These are phyloP conservation scores for Pseudomyrmex cubaensis DNA, from an alignment of 1,140 invertebrate genomes.

Conservation along the genomic window DNA sequence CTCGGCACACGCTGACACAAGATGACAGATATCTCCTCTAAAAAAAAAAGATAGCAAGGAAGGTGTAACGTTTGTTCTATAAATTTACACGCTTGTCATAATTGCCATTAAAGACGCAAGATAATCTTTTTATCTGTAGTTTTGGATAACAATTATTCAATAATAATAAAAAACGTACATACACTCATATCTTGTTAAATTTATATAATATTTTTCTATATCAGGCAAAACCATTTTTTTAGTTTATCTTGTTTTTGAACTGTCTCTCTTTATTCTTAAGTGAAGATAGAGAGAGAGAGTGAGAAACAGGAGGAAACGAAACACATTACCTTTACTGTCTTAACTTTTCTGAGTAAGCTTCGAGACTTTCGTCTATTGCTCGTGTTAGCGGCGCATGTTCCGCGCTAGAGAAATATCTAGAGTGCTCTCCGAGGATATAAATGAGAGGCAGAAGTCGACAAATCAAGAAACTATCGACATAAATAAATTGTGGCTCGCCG, in stretches of 20 bases:
- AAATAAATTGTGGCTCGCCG: constrained; percentile 84
- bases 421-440: constrained; percentile 79
- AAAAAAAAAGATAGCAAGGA: not conserved
- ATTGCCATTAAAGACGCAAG: no score
- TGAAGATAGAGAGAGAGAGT: not conserved
- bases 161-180: no score
- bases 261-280: not conserved
- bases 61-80: no score
- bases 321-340: constrained; percentile 29
- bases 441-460: constrained; percentile 84
- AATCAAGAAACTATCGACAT: constrained; percentile 86
- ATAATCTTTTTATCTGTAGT: no score
- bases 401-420: constrained; percentile 73
- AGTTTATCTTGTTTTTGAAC: constrained; percentile 25
- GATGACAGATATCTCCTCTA: constrained; percentile 22
- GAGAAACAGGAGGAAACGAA: constrained; percentile 13
- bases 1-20: constrained; percentile 3
- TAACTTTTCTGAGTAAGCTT: constrained; percentile 39
- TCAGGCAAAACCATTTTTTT: not conserved
- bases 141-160: no score
- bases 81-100: no score
- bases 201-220: no score
- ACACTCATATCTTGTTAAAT: no score
- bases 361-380: constrained; percentile 30
- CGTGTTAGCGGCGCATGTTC: constrained; percentile 45